Base-by-base conservation (phyloP, 2,888 invertebrate species). In the Sminthurides aquaticus region DNA sequence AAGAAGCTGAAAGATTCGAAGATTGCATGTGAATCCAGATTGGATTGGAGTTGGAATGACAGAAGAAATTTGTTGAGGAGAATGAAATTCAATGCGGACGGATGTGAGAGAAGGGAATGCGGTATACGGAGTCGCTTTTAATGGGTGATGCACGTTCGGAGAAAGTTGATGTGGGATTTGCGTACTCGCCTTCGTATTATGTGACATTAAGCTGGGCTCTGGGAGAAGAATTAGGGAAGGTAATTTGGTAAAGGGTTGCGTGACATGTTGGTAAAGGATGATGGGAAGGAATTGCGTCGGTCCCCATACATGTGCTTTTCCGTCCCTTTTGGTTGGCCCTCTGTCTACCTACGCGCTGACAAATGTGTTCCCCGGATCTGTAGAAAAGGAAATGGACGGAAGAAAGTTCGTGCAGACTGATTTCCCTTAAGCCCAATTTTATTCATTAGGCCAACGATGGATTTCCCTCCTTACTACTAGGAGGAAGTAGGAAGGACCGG, bases 341-440 rank as follows among this genome's bases (percentile, higher is more conserved):
- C 43, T 8, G 11, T 43, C 43, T 18, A 43, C 8, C 52, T 52
- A 52, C 52, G 11, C 18, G 20, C 5, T 52, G 5, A 8, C 43
- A 15, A 34, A 34, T 15, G 8, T 5, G 8, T 5, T 34, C 8
- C 15, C 15, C 15, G 5, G 5, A 15, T 34, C 15, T 11, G 43
- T 11, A 34, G 8, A 15, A 34, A 34, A 34, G 43, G 5, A 34
- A 34, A 34, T 34, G 43, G 5, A 34, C 5, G 5, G 15, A 15
- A 34, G 43, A 5, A 11, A 11, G 43, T 34, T 34, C 43, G 15
- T 34, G 43, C 43, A 11, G 43, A 5, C 20, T 52, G 52, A 52
- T 52, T 52, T 52, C 52, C 52, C 52, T 20, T 15, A 52, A 20
- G 52, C 52, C 52, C 52, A 52, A 52, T 52, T 43, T 43, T 52